Conservation (phyloP, 1,140 invertebrate genomes). For the Cotesia chilonis region DNA sequence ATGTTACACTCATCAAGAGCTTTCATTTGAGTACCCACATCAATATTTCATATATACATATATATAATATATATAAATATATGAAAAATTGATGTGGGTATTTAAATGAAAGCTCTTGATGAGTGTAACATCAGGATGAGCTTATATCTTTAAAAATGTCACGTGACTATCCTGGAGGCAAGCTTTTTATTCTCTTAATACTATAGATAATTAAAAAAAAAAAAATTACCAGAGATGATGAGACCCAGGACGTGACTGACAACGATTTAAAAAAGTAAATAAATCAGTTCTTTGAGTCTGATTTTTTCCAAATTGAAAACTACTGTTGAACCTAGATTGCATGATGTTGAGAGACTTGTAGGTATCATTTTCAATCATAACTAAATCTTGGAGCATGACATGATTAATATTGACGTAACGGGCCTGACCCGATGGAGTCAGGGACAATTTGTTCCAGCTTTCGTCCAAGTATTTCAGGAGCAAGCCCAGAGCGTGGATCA, state of each 20-base stretch:
- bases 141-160: too few species aligned
- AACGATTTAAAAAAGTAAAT: constrained; percentile 77
- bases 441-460: constrained; percentile 71
- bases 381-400: constrained; percentile 73
- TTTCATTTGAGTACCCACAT: too few species aligned
- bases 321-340: constrained; percentile 75
- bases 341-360: constrained; percentile 81
- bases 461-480: constrained; percentile 79
- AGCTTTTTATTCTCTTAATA: too few species aligned
- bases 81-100: too few species aligned
- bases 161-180: too few species aligned
- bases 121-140: too few species aligned
- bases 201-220: neutral
- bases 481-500: constrained; percentile 77
- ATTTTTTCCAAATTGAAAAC: constrained; percentile 72
- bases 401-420: constrained; percentile 71
- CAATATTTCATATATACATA: too few species aligned
- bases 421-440: constrained; percentile 66
- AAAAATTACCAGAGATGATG: constrained; percentile 65
- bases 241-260: constrained; percentile 71
- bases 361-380: constrained; percentile 77
- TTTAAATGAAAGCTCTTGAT: too few species aligned
- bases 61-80: too few species aligned
- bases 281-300: constrained; percentile 77
- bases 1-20: too few species aligned